Evolutionary conservation across 1,140 invertebrate species (phyloP), one percentile per base, ranked within the genome.

Genomic region (Carposina sasakii): DNA sequence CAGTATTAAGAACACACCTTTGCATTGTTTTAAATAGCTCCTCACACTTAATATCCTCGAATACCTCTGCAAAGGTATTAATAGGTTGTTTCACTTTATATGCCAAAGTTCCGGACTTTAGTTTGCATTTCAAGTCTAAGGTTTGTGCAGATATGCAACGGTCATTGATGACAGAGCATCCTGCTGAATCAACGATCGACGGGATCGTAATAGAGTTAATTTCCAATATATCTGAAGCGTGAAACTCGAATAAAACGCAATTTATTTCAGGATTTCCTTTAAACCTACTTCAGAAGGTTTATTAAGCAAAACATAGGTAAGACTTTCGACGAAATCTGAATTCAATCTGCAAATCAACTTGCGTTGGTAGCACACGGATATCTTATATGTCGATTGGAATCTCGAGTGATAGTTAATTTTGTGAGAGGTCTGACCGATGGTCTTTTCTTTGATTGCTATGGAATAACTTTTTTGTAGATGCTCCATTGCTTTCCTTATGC

Each of bases 61-160:
- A 48, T 1, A 20, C 3, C n/a, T 40, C 36, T 8, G 46, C 16
- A 26, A 40, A 48, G 2, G 2, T 21, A 2, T 40, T 19, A n/a
- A 31, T 13, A 20, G 67, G 54, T 3, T 10, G 34, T 24, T 67
- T 69, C 20, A 54, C 60, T 44, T 60, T 73, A 54, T 68, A 77
- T 2, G 59, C 62, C 4, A 72, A 30, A 3, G 63, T 52, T 10
- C 79, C 79, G 0, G 76, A 74, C 47, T 78, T 83, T n/a, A 83
- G 52, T 56, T 72, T 75, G 31, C 62, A 79, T 40, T 79, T 79
- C 8, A 66, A 72, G 51, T 78, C 76, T 16, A 79, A 72, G 22
- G 71, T 68, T 9, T 75, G 66, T 0, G 71, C 71, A 56, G 71
- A 76, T 5, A 76, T 48, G 4, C 8, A 20, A 37, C 13, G 70